Evolutionary conservation across 2,888 invertebrate genomes (phyloP).

Genomic region (Sarcophaga subvicina): DNA sequence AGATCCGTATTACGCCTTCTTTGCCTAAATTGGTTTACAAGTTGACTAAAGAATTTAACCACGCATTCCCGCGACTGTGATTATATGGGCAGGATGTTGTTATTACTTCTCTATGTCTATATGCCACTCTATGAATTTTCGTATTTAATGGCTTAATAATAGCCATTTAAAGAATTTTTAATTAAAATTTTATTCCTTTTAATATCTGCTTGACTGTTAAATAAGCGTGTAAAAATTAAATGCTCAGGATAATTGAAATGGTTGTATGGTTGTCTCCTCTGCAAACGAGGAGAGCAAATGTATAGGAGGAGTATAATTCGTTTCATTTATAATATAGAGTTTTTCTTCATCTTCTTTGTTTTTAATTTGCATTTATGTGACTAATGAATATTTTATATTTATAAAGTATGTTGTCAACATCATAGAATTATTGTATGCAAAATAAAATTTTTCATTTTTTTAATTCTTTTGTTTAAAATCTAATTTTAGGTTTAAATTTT

Average conservation of each 20-base stretch:
- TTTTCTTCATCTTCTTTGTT: background rate
- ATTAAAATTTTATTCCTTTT: background rate
- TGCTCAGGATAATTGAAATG: conserved; percentile 62
- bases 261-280: conserved; percentile 11
- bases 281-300: background rate
- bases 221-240: conserved; percentile 39
- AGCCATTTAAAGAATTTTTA: too few relatives aligned
- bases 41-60: too few relatives aligned
- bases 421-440: conserved; percentile 12
- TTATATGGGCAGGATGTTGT: too few relatives aligned
- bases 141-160: too few relatives aligned
- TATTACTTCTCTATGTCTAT: too few relatives aligned
- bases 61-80: too few relatives aligned
- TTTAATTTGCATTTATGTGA: conserved; percentile 41
- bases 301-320: conserved; percentile 34
- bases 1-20: too few relatives aligned
- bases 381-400: conserved; percentile 47
- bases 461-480: background rate
- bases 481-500: conserved; percentile 46
- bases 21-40: too few relatives aligned
- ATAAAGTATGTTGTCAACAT: background rate
- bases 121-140: too few relatives aligned
- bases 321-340: conserved; percentile 31
- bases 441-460: background rate
- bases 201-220: background rate